Percentiles rank a stretch among this genome's conserved stretches.
Evolutionary conservation across 2,888 invertebrate genomes (phyloP).

Genomic region (Leistus spinibarbis): DNA sequence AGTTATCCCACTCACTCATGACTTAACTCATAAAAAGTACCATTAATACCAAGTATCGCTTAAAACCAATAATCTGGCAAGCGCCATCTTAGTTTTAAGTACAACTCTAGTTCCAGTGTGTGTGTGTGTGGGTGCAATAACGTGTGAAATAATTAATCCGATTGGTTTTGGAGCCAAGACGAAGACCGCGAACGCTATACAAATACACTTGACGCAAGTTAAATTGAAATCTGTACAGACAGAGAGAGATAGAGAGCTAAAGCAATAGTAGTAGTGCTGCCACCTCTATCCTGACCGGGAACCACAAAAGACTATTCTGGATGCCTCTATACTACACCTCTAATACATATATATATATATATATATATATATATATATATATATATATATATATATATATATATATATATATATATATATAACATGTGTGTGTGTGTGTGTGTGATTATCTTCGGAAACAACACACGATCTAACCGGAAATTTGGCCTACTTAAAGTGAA

Average conservation of each 20-base stretch:
- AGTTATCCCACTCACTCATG: no score
- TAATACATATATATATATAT: neutral
- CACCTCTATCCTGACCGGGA: constrained; percentile 17
- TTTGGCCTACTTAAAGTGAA: constrained; percentile 10
- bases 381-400: no score
- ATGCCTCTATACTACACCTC: neutral
- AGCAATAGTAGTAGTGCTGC: neutral
- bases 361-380: no score
- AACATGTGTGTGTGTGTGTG: constrained; percentile 7
- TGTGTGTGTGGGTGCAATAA: neutral
- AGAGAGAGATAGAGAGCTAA: no score
- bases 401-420: no score
- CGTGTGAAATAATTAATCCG: constrained; percentile 27
- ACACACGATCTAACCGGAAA: constrained; percentile 6
- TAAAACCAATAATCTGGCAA: neutral
- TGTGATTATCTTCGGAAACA: constrained; percentile 6
- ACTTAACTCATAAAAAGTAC: no score
- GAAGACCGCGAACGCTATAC: constrained; percentile 8
- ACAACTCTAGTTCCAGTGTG: neutral
- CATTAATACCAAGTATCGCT: neutral
- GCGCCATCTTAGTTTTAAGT: neutral
- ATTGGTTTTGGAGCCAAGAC: constrained; percentile 1
- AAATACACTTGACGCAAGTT: constrained; percentile 26
- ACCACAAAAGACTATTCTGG: neutral
- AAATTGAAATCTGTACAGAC: constrained; percentile 33